Base-by-base conservation (phyloP, 92 coral and sea anemone genomes). In the Parazoanthus darwini region DNA sequence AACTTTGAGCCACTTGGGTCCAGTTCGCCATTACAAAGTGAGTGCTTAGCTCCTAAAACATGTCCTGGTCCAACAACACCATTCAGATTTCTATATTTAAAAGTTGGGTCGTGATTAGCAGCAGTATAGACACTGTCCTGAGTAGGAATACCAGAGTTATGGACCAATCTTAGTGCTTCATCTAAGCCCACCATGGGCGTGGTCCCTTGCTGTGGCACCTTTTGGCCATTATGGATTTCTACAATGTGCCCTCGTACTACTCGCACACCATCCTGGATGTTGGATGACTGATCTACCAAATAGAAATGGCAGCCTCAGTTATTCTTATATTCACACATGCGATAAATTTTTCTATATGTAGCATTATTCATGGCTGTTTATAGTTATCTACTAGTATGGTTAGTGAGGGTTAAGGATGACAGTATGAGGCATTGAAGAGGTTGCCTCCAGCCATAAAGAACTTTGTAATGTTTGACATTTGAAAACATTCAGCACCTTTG, bases 221-320 rank as follows among this genome's bases (percentile, higher is more conserved):
- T 92, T 73, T 91, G 88, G 44, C 93, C 96, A 93, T 91, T 91
- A 54, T 88, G 89, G 11, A 92, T 88, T 83, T 92, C 96, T 26
- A 90, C 92, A 51, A 78, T 70, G 35, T 93, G 98, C 22, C 92
- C 92, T 23, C 93, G 85, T 35, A 90, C 89, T 43, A 90, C 89
- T 46, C 89, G 76, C 77, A 67, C 82, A 48, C 94, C 96, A 87
- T 89, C 93, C 16, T 92, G 91, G 13, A 90, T 54, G 36, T 29
- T 46, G 20, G 76, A 51, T n/a, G 90, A 79, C 23, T 91, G 92
- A 86, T 84, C 98, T 94, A 75, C 8, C 33, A 37, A 39, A 54
- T 20, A 46, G 35, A 76, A n/a, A 22, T 66, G 33, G 39, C 33
- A 29, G 33, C 38, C 8, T 44, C 29, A 42, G 35, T 42, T 58